Evolutionary conservation across 2,888 invertebrate genomes (phyloP).

Genomic region (Drosophila macrospina): DNA sequence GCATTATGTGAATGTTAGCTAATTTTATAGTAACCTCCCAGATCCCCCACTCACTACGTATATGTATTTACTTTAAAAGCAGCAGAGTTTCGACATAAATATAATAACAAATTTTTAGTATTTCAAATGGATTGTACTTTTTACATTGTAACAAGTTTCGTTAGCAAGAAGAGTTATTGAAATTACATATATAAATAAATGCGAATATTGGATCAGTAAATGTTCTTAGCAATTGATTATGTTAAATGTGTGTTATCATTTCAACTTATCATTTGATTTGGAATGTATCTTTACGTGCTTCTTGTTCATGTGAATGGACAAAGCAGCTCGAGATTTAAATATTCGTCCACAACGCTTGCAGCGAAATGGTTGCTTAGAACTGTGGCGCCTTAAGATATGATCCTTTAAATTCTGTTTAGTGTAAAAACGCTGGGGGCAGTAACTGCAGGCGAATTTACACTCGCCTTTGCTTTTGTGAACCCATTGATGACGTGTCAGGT

Average conservation of each 20-base stretch:
- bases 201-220: constrained; percentile 61
- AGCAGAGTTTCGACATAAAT: constrained; percentile 49
- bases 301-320: constrained; percentile 70
- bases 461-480: constrained; percentile 47
- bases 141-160: constrained; percentile 65
- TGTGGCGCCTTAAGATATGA: constrained; percentile 74
- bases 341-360: constrained; percentile 75
- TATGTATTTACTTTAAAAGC: constrained; percentile 56
- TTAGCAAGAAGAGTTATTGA: constrained; percentile 76
- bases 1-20: constrained; percentile 75
- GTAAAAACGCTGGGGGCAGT: constrained; percentile 62
- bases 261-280: background rate
- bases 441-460: constrained; percentile 37
- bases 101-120: constrained; percentile 53
- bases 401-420: constrained; percentile 67
- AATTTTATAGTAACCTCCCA: constrained; percentile 71
- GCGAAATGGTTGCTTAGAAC: constrained; percentile 60
- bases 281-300: background rate
- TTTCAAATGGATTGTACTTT: constrained; percentile 52
- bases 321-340: constrained; percentile 58
- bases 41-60: constrained; percentile 39
- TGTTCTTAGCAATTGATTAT: background rate
- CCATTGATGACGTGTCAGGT: constrained; percentile 61
- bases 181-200: constrained; percentile 62
- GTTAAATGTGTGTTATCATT: background rate